Base-by-base conservation (phyloP, 1,140 invertebrate genomes). In the Leptopilina boulardi region DNA sequence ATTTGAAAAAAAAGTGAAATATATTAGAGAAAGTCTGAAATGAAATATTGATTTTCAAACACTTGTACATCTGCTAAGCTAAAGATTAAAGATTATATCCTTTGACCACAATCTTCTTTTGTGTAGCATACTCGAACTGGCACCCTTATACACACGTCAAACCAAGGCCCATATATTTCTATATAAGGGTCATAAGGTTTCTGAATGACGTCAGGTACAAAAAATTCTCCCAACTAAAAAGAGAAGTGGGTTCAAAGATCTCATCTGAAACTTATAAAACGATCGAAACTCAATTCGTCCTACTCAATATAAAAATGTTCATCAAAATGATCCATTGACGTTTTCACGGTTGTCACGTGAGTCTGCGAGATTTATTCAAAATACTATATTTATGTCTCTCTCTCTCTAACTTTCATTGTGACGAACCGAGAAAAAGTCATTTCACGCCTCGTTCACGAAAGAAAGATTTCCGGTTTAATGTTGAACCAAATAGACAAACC, bases 401-500 rank as follows among this genome's bases (percentile, higher is more conserved):
- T 38, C 26, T 47, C 13, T 47, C 11, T n/a, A 51, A 51, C 47
- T 51, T 51, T 51, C 47, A 51, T 51, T 51, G 47, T 51, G 47
- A 51, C 6, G 2, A 18, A n/a, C 47, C 70, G 38, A 21, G 41
- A 38, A 71, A 72, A 75, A 75, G 77, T 75, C 71, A 72, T 75
- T 80, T 80, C 73, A 78, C 79, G 79, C 76, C 73, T 78, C 70
- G 79, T 80, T 79, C 73, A 76, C 59, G 59, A 66, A n/a, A 38
- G 26, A 13, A 66, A 66, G 59, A 34, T 30, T 66, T 66, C 59
- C 59, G 59, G 23, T 66, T 30, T n/a, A 30, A 66, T 30, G 23
- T 8, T 30, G 59, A 23, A 5, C 59, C 59, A 66, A 66, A 66
- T 66, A 34, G 13, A n/a, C 26, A 66, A 13, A 66, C 13, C 23